phyloP scores from a whole-genome alignment of 2,113 vertebrate species.

The Pica pica region DNA sequence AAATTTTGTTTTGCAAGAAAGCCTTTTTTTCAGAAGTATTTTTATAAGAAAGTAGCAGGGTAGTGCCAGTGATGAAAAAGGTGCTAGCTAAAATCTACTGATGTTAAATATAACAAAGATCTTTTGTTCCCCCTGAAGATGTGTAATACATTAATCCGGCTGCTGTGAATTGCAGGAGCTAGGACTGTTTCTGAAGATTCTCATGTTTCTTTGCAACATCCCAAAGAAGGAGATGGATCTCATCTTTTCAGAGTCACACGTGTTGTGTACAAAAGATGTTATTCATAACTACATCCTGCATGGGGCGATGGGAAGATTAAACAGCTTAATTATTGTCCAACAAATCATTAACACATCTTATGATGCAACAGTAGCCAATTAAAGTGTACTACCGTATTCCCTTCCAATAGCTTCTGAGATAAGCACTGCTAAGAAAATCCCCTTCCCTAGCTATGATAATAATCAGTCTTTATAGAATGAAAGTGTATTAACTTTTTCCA shows the following conservation, averaged over 20 bases:
- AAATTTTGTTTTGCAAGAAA: not conserved
- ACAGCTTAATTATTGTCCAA: slow-evolving; percentile 19
- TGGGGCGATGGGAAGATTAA: not conserved
- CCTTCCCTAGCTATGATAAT: not conserved
- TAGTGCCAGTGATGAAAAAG: not conserved
- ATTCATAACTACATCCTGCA: slow-evolving; percentile 14
- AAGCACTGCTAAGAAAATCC: not conserved
- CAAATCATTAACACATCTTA: slow-evolving; percentile 30
- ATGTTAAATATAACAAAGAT: not conserved
- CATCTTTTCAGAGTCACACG: not conserved
- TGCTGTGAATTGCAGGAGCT: not conserved
- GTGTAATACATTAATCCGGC: not conserved
- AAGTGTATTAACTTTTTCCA: not conserved
- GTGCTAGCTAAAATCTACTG: not conserved
- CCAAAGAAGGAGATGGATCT: not conserved
- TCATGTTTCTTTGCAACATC: not conserved
- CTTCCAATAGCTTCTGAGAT: not conserved
- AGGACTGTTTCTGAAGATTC: not conserved
- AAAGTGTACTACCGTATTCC: not conserved
- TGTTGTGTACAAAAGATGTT: not conserved
- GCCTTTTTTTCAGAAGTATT: not conserved
- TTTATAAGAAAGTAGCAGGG: not conserved
- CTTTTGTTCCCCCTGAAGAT: accelerated
- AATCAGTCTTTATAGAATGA: not conserved
- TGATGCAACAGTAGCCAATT: slow-evolving; percentile 35